Evolutionary conservation across 1,140 invertebrate species (phyloP), one percentile per base, ranked within the genome.

Genomic region (Saccostrea cuccullata): DNA sequence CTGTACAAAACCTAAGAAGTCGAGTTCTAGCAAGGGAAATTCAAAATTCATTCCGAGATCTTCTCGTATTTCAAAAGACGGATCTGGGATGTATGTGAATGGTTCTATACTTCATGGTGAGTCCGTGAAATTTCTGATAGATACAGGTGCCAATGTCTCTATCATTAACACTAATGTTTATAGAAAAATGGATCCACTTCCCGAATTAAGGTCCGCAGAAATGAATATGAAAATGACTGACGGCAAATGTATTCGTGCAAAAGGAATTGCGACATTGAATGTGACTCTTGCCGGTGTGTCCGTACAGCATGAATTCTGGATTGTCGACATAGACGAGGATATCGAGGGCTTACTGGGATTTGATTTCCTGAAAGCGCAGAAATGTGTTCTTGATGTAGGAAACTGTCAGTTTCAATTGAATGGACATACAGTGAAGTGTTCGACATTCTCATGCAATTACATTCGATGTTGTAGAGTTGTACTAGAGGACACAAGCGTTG

Each of bases 311-410:
- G 23, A 15, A 30, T 73, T 73, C 26, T 73, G 70, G 23, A 73
- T 36, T 36, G 23, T 73, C 23, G 70, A 73, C 12, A 73, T 73
- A 36, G 70, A 30, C 36, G 23, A 30, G 70, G 26, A n/a, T n/a
- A n/a, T n/a, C n/a, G n/a, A n/a, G n/a, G n/a, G 70, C 26, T 30
- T 73, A 13, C 70, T 85, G 0, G 84, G 60, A 12, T 85, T 64
- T 73, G 23, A 73, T 73, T 30, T 73, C 70, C 26, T 73, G 23
- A 9, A 73, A 73, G 23, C 70, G 11, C 84, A 85, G 26, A 60
- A 67, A 11, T 85, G 84, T 67, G 56, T 64, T 23, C 58, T 85
- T 20, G 58, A 85, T 36, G 40, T 85, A 20, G 84, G 58, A 26
- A 85, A n/a, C 15, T 40, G 84, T 8, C 58, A 17, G 11, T 67